Evolutionary conservation across 2,888 invertebrate genomes (phyloP), one percentile per base, ranked within the genome.

Genomic region (Balanococcus diminutus): DNA sequence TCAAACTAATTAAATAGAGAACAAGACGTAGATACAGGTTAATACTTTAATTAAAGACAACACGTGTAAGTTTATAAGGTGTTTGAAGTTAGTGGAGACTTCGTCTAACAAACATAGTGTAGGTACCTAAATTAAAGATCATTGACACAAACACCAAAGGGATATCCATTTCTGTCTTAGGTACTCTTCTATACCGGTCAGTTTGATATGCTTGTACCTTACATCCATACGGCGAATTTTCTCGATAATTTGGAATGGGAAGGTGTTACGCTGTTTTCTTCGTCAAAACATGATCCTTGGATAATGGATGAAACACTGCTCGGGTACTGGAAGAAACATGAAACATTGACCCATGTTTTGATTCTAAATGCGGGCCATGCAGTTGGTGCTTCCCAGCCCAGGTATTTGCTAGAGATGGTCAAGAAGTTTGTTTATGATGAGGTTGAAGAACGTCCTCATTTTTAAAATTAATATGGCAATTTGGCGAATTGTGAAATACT

Each of bases 131-230:
- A 56, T 19, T 25, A 5, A 25, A 61, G 11, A 61, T 22, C 61
- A 61, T 19, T 9, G 61, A 22, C 61, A 61, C 25, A 8, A 22
- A 22, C 61, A 61, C 25, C 25, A 22, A 61, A 61, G 16, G n/a
- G n/a, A 4, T 28, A 67, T 67, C 67, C 28, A 19, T 67, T 67
- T 67, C 28, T 67, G 67, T 67, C 28, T 8, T 36, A 79, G 75
- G 75, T 79, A 9, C 36, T 79, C 32, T 79, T 79, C 19, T 79
- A 79, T 19, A 36, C 75, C 11, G 75, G 75, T 36, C 75, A 79
- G 36, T 79, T 79, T 25, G 75, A 79, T 28, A 79, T 79, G 36
- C 19, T 79, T 25, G 75, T 79, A 9, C 75, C 75, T 28, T 79
- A 79, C 75, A 79, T 22, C 6, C 75, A 79, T 36, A 79, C 75